A percentile compares a stretch with the other conserved stretches of the same genome.
Evolutionary conservation across 1,140 invertebrate genomes (phyloP).

Genomic region (Drosophila suzukii): DNA sequence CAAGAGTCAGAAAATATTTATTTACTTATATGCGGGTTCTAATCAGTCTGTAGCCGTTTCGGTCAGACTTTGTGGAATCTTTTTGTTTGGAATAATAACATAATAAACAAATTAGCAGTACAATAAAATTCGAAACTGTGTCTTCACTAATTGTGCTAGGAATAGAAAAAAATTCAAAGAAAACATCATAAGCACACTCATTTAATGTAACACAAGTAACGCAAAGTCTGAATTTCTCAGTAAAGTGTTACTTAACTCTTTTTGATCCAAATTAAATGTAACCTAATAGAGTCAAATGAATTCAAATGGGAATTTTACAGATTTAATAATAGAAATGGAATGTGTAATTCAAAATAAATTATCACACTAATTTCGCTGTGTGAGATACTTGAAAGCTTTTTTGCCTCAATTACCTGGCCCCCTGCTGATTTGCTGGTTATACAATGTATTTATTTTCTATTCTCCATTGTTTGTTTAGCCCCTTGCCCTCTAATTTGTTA

Average conservation of each 20-base stretch:
- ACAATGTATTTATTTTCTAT: conserved; percentile 22
- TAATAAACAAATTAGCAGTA: conserved; percentile 58
- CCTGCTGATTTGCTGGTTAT: conserved; percentile 16
- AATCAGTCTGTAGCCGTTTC: conserved; percentile 30
- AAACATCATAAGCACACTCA: conserved; percentile 3
- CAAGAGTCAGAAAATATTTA: background rate
- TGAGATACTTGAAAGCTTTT: conserved; percentile 8
- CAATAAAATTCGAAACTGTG: conserved; percentile 21
- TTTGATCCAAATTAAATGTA: conserved; percentile 1
- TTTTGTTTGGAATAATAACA: conserved; percentile 22
- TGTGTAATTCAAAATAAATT: conserved; percentile 17
- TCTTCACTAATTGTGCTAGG: background rate
- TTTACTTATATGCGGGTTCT: conserved; percentile 17
- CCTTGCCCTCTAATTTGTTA: conserved; percentile 34
- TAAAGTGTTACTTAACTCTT: conserved; percentile 16
- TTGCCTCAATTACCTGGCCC: conserved; percentile 7
- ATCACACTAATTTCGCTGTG: conserved; percentile 13
- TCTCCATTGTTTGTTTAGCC: conserved; percentile 33
- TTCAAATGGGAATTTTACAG: background rate
- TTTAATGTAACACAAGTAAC: background rate
- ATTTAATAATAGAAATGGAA: conserved; percentile 7
- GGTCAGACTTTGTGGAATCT: background rate
- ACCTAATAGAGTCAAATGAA: background rate
- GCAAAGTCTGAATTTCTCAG: conserved; percentile 1
- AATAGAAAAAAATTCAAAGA: conserved; percentile 24